Evolutionary conservation across 2,113 vertebrate species (phyloP).

Genomic region (Bagarius yarrelli): DNA sequence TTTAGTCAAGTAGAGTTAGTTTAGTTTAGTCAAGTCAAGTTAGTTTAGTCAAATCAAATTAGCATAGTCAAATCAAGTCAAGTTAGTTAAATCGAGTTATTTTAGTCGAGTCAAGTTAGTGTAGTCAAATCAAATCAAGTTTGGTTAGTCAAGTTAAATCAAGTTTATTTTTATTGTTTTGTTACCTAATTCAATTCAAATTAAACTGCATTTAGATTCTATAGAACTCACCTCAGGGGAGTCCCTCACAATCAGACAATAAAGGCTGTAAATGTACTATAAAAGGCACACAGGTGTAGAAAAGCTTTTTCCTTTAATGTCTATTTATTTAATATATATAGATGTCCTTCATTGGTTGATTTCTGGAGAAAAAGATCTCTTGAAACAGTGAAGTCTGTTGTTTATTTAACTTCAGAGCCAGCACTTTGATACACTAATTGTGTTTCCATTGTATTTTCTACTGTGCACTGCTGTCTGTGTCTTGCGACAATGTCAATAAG

Average conservation of each 20-base stretch:
- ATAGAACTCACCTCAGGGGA: no score
- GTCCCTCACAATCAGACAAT: neutral
- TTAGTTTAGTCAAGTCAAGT: no score
- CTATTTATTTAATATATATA: neutral
- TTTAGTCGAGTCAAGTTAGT: no score
- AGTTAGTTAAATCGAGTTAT: no score
- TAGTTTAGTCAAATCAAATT: no score
- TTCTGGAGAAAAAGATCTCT: neutral
- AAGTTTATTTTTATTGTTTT: no score
- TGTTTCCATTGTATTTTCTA: slow-evolving; percentile 41
- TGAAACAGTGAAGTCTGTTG: neutral
- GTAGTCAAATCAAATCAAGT: no score
- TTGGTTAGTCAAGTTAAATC: no score
- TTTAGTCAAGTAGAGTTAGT: no score
- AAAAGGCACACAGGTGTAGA: neutral
- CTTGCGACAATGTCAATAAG: slow-evolving; percentile 49
- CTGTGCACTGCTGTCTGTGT: slow-evolving; percentile 44
- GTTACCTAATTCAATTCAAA: no score
- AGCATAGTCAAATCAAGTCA: no score
- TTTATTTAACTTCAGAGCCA: neutral
- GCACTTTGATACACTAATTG: slow-evolving; percentile 34
- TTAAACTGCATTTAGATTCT: no score
- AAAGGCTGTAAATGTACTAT: neutral
- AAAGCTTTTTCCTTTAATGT: neutral
- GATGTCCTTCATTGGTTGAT: neutral